phyloP scores from a whole-genome alignment of 35 echinoderm and acorn worm genomes.

The Holothuria glaberrima region DNA sequence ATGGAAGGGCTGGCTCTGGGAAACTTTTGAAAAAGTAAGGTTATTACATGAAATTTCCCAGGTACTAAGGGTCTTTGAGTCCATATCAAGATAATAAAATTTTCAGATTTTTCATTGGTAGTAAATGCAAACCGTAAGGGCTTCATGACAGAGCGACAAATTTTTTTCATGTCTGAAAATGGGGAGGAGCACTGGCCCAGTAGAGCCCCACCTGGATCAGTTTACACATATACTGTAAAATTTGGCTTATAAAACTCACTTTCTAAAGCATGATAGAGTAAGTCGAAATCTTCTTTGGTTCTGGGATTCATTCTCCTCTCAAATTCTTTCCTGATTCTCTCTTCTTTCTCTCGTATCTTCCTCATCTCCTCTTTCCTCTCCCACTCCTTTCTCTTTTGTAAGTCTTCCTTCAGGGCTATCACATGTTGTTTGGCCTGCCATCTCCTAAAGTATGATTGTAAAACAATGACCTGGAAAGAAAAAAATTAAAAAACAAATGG shows the following conservation, averaged over 20 bases:
- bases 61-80: too few relatives aligned
- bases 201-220: too few relatives aligned
- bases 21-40: too few relatives aligned
- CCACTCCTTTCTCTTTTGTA: constrained; percentile 78
- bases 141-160: too few relatives aligned
- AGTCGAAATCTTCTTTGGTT: constrained; percentile 97
- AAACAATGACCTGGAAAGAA: constrained; percentile 80
- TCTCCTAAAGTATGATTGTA: constrained; percentile 94
- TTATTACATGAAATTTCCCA: too few relatives aligned
- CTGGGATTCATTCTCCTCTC: constrained; percentile 95
- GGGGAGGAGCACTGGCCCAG: too few relatives aligned
- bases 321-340: constrained; percentile 93
- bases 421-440: constrained; percentile 90
- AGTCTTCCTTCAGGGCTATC: constrained; percentile 74
- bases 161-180: too few relatives aligned
- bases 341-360: constrained; percentile 98
- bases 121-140: too few relatives aligned
- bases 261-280: constrained; percentile 96
- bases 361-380: constrained; percentile 93
- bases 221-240: too few relatives aligned
- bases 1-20: too few relatives aligned
- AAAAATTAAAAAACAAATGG: neutral
- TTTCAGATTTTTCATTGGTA: too few relatives aligned
- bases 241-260: constrained; percentile 69
- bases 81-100: too few relatives aligned